phyloP scores from a whole-genome alignment of 2,113 vertebrate genomes.

The Ardeotis arabs region DNA sequence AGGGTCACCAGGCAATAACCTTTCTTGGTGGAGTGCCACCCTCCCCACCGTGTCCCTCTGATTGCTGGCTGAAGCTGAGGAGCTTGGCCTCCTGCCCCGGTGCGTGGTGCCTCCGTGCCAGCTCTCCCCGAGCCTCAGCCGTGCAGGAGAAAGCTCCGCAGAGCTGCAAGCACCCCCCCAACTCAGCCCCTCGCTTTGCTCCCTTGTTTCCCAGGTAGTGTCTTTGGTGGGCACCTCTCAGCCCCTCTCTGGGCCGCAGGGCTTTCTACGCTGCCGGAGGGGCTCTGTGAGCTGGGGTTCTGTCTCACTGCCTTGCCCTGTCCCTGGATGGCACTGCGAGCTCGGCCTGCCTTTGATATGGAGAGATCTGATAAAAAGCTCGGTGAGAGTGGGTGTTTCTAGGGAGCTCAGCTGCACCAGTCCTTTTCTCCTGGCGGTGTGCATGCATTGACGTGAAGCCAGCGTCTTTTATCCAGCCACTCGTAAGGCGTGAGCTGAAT shows the following conservation, averaged over 20 bases:
- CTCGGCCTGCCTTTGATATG: neutral
- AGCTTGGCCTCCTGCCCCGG: neutral
- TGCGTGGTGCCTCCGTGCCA: neutral
- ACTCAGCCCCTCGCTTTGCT: neutral
- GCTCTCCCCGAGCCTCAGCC: neutral
- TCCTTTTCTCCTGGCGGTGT: neutral
- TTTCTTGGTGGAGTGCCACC: neutral
- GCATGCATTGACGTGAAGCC: neutral
- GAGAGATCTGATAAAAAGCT: neutral
- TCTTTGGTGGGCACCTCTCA: neutral
- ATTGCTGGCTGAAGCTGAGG: neutral
- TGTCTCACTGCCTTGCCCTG: neutral
- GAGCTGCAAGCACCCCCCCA: neutral
- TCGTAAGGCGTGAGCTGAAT: neutral
- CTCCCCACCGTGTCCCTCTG: neutral
- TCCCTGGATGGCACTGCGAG: neutral
- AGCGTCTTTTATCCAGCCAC: neutral
- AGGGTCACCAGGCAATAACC: neutral
- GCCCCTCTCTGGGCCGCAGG: neutral
- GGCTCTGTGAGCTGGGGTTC: neutral
- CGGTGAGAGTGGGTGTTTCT: neutral
- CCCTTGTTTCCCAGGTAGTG: neutral
- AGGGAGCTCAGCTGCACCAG: neutral
- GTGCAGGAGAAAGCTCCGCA: neutral
- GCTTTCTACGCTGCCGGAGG: neutral